Evolutionary conservation across 2,113 vertebrate genomes (phyloP).

Genomic region (Prolemur simus): DNA sequence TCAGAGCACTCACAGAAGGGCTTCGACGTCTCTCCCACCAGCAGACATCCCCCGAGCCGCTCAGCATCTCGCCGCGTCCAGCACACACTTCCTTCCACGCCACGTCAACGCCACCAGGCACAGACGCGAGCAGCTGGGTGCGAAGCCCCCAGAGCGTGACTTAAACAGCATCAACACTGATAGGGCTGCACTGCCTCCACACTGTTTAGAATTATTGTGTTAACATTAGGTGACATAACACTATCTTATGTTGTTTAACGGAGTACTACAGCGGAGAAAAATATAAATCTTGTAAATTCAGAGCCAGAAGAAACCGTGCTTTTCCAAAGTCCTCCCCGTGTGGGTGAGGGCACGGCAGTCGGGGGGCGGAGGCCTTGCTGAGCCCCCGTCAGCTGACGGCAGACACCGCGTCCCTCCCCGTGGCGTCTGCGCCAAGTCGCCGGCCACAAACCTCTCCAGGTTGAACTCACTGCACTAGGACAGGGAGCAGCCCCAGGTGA

Average conservation of each 20-base stretch:
- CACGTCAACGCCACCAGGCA: background rate
- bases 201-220: background rate
- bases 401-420: background rate
- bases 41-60: background rate
- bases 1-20: too few species aligned
- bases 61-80: background rate
- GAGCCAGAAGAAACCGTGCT: background rate
- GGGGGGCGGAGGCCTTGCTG: rapidly evolving
- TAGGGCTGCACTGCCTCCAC: background rate
- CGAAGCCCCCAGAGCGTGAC: too few species aligned
- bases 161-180: rapidly evolving
- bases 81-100: background rate
- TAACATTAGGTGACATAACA: rapidly evolving
- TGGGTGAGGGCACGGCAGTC: background rate
- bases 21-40: background rate
- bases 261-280: background rate
- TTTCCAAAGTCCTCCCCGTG: background rate
- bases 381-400: background rate
- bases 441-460: rapidly evolving
- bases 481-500: background rate
- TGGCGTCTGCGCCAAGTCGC: rapidly evolving
- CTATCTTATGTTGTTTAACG: background rate
- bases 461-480: background rate
- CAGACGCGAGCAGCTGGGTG: background rate
- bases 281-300: rapidly evolving